These are phyloP conservation scores for Corythaeola cristata DNA, from an alignment of 2,113 vertebrate species.

Conservation along the genomic window DNA sequence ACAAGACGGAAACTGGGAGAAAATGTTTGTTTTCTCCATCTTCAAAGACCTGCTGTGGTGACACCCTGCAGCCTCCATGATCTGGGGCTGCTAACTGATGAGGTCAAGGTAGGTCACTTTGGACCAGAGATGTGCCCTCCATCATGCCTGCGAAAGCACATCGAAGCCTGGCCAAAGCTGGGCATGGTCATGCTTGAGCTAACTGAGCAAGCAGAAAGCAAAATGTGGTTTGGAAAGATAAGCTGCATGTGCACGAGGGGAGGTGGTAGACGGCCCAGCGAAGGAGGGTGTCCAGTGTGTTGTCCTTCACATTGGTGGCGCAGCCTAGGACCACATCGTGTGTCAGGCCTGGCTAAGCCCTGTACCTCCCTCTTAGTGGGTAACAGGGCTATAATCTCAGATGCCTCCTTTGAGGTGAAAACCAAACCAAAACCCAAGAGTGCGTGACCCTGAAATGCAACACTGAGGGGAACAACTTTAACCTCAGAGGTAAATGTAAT, in stretches of 20 bases:
- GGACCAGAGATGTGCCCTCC: neutral
- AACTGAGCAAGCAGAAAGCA: neutral
- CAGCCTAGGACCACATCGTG: neutral
- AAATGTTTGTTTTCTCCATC: neutral
- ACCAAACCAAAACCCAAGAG: neutral
- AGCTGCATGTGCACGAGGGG: neutral
- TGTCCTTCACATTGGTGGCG: neutral
- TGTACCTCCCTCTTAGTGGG: neutral
- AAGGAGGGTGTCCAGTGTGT: neutral
- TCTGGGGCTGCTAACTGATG: neutral
- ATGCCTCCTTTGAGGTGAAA: neutral
- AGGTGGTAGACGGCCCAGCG: neutral
- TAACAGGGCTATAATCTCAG: neutral
- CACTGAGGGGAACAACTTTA: neutral
- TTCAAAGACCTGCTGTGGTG: neutral
- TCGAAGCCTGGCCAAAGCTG: neutral
- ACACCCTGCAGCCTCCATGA: neutral
- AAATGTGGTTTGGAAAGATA: constrained; percentile 26
- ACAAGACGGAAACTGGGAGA: neutral
- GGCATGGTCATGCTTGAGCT: neutral
- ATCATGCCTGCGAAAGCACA: neutral
- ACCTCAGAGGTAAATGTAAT: neutral
- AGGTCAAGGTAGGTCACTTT: neutral
- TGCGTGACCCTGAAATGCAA: accelerated
- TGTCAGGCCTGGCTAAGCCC: neutral